Percentiles rank a stretch among this genome's conserved stretches.
These are phyloP conservation scores for Dendrolimus punctatus DNA, from an alignment of 1,140 invertebrate species.

Conservation along the genomic window DNA sequence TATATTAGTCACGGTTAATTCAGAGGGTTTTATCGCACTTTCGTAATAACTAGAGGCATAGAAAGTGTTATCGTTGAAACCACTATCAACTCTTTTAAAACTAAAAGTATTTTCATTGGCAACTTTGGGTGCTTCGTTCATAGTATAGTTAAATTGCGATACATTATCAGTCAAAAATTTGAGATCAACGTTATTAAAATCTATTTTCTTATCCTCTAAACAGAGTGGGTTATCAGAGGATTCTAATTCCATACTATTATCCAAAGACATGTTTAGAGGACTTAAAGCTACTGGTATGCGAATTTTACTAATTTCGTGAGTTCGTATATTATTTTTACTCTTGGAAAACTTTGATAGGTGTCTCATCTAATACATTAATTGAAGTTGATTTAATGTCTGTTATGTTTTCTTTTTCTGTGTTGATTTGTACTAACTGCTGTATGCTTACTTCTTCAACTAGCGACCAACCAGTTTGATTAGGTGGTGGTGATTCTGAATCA, in stretches of 20 bases:
- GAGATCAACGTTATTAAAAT: slow-evolving; percentile 64
- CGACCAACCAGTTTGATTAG: slow-evolving; percentile 32
- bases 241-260: slow-evolving; percentile 49
- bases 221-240: slow-evolving; percentile 43
- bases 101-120: slow-evolving; percentile 36
- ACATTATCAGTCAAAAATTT: slow-evolving; percentile 58
- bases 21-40: slow-evolving; percentile 64
- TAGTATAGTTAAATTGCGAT: slow-evolving; percentile 33
- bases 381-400: slow-evolving; percentile 40
- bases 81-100: slow-evolving; percentile 64
- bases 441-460: slow-evolving; percentile 40
- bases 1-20: slow-evolving; percentile 56
- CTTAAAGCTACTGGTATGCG: slow-evolving; percentile 28
- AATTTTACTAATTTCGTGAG: slow-evolving; percentile 61
- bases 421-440: slow-evolving; percentile 34
- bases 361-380: slow-evolving; percentile 37
- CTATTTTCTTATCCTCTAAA: slow-evolving; percentile 58
- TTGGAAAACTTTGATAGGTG: slow-evolving; percentile 46
- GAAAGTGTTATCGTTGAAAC: slow-evolving; percentile 61
- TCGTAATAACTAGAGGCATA: slow-evolving; percentile 62
- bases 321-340: slow-evolving; percentile 32
- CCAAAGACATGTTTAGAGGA: slow-evolving; percentile 57
- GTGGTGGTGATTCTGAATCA: slow-evolving; percentile 30
- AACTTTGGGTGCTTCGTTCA: slow-evolving; percentile 28
- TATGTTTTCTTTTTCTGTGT: slow-evolving; percentile 20